Base-by-base conservation (phyloP, 2,113 vertebrate species). In the Morone saxatilis region DNA sequence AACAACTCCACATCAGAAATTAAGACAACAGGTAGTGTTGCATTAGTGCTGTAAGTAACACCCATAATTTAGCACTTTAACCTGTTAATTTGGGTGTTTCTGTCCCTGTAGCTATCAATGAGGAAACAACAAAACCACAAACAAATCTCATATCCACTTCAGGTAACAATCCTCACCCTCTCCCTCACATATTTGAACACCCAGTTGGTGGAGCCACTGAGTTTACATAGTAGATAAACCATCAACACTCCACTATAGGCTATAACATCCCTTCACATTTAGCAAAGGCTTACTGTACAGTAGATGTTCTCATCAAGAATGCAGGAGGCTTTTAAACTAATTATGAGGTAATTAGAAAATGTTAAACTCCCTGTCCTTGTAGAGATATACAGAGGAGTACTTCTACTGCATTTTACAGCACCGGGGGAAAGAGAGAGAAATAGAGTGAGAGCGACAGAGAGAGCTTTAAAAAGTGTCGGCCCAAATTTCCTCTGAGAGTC, bases 301-400 rank as follows among this genome's bases (percentile, higher is more conserved):
- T 36, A 45, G 41, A 16, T 31, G 7, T 70, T 22, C 45, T 67
- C 59, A 51, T 78, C 47, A 63, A 61, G 60, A 59, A 80, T 71
- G 70, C 25, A 54, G 25, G 31, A 61, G 71, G 62, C 43, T 78
- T 86, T 71, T 50, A 66, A 89, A 73, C 66, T 60, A 81, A 86
- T 88, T 73, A 87, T 78, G 72, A 75, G 71, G 57, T 86, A 63
- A 84, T 81, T 88, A 89, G 76, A 67, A 85, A 82, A 79, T 75
- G 79, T 81, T 76, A 43, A 68, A 83, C 22, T 73, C 66, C 13
- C 41, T 20, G 53, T 76, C 72, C 31, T 71, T 68, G 57, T 67
- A 71, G 47, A 86, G 72, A 86, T 78, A 79, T 79, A 59, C 38
- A 36, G 13, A 68, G 59, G 20, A 66, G 51, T 71, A 12, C 78